A percentile compares a stretch with the other conserved stretches of the same genome.
Conservation (phyloP, 2,113 vertebrate species). For the Stigmatopora argus region DNA sequence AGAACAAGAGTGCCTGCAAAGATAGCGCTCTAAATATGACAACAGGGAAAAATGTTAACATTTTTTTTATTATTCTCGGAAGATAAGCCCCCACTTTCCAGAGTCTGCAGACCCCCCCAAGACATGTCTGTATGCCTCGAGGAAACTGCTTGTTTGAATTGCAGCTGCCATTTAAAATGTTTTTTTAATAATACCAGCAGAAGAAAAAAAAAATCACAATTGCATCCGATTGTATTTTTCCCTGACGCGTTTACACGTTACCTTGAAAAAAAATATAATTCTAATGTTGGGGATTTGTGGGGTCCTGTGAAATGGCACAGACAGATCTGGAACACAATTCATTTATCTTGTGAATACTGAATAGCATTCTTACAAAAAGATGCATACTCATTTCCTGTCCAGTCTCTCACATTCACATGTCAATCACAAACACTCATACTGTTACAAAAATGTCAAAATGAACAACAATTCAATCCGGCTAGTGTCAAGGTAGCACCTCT, state of each 20-base stretch:
- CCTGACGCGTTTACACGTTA: neutral
- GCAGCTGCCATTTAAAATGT: conserved; percentile 21
- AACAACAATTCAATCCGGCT: conserved; percentile 16
- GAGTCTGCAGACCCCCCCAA: conserved; percentile 11
- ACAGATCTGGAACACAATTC: conserved; percentile 20
- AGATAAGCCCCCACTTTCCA: conserved; percentile 4
- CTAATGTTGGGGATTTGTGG: neutral
- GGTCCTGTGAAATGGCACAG: neutral
- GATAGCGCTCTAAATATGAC: neutral
- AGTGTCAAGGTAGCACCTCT: conserved; percentile 22
- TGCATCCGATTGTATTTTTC: neutral
- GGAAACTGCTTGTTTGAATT: conserved; percentile 18
- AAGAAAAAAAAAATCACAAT: neutral
- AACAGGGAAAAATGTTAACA: neutral
- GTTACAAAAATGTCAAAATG: conserved; percentile 20
- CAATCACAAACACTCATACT: conserved; percentile 2
- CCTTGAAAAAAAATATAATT: neutral
- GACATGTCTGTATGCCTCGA: conserved; percentile 6
- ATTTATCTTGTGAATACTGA: conserved; percentile 7
- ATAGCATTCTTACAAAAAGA: conserved; percentile 2
- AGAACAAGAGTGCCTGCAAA: neutral
- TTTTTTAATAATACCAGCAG: too few relatives aligned
- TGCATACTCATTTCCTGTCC: neutral
- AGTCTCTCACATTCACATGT: neutral
- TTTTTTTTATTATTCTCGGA: conserved; percentile 29